Conservation (phyloP, 2,113 vertebrate genomes). For the Pedionomus torquatus region DNA sequence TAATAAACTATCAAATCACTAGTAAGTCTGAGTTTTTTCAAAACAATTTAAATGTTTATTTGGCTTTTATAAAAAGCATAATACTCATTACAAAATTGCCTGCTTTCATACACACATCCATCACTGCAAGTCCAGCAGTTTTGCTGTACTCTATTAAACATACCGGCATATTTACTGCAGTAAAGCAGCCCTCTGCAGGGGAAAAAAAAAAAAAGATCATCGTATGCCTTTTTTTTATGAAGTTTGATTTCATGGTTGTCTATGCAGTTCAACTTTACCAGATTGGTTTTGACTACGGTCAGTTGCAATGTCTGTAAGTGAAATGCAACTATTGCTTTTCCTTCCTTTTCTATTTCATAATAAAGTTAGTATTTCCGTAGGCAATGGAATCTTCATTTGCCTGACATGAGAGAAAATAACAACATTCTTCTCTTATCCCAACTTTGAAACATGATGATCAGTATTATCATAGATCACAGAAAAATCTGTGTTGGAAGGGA, state of each 20-base stretch:
- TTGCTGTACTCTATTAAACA: neutral
- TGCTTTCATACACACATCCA: neutral
- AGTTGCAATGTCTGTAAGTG: neutral
- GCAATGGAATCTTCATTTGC: conserved; percentile 31
- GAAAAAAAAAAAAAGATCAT: neutral
- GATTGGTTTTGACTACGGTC: neutral
- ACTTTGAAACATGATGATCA: neutral
- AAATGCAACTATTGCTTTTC: conserved; percentile 6
- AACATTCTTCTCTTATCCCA: neutral
- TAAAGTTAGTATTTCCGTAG: neutral
- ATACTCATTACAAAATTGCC: neutral
- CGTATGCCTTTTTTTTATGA: neutral
- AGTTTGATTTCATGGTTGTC: neutral
- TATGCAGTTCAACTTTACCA: neutral
- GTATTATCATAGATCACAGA: neutral
- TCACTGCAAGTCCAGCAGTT: neutral
- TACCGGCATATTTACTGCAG: neutral
- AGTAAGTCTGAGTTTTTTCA: neutral
- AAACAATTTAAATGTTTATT: neutral
- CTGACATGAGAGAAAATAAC: conserved; percentile 25
- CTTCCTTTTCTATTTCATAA: conserved; percentile 24
- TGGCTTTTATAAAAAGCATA: neutral
- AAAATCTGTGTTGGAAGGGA: neutral
- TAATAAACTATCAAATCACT: neutral
- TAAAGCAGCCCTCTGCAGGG: neutral